A percentile compares a stretch with the other conserved stretches of the same genome.
phyloP scores from a whole-genome alignment of 1,140 invertebrate genomes.

The Lepidurus arcticus region DNA sequence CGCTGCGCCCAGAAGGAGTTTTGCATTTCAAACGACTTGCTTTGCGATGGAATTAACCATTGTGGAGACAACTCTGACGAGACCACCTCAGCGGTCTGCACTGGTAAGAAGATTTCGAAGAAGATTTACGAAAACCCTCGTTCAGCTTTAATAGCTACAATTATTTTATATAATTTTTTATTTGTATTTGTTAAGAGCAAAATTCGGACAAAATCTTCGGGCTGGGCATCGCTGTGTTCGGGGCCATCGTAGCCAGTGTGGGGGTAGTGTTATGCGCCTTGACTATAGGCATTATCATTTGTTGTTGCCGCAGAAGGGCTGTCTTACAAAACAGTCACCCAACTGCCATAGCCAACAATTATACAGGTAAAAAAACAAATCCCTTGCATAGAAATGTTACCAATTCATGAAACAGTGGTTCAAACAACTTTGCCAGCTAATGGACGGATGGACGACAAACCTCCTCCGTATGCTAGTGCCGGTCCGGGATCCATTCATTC shows the following conservation, averaged over 20 bases:
- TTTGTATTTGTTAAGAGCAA: constrained; percentile 54
- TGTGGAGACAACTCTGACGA: constrained; percentile 90
- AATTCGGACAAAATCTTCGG: constrained; percentile 65
- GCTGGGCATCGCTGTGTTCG: constrained; percentile 66
- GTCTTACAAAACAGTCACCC: constrained; percentile 33
- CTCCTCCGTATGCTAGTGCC: constrained; percentile 52
- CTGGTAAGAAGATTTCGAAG: constrained; percentile 52
- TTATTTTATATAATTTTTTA: constrained; percentile 23
- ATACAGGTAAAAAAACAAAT: constrained; percentile 27
- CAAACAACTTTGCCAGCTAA: constrained; percentile 62
- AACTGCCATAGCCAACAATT: not conserved
- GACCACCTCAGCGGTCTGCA: constrained; percentile 67
- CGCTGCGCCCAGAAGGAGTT: constrained; percentile 74
- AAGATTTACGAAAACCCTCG: constrained; percentile 17
- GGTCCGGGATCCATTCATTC: constrained; percentile 35
- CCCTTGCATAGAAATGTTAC: not conserved
- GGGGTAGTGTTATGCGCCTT: constrained; percentile 59
- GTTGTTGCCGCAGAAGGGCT: constrained; percentile 61
- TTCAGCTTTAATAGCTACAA: not conserved
- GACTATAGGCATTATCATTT: constrained; percentile 61
- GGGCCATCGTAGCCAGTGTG: constrained; percentile 59
- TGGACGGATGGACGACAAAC: constrained; percentile 53
- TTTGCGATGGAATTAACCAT: constrained; percentile 84
- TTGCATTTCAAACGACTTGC: constrained; percentile 79
- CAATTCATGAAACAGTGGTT: constrained; percentile 65